Evolutionary conservation across 2,113 vertebrate genomes (phyloP), one percentile per base, ranked within the genome.

Genomic region (Gulo gulo): DNA sequence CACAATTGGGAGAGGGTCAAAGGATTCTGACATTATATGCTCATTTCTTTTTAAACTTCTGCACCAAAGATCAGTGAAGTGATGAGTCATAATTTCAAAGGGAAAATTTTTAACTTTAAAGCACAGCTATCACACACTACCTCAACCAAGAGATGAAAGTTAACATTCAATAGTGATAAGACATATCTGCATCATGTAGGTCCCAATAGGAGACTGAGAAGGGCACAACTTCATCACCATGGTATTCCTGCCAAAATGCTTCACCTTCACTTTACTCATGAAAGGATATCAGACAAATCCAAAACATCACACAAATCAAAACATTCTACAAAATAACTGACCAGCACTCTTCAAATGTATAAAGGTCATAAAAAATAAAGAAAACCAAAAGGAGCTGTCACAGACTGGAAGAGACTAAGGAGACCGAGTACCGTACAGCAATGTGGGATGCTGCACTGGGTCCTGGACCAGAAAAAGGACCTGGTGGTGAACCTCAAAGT

Each of bases 151-250:
- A 63, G 71, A n/a, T 26, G n/a, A 13, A 45, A 50, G 47, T 42
- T 67, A 36, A 78, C 18, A 1, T 24, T 39, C 36, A 20, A 31
- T n/a, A 85, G 47, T 34, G 21, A 26, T 24, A 79, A 55, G 57
- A 90, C 16, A 6, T 14, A 26, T 7, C 45, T 0, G 13, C 1
- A 14, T 63, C 61, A n/a, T 0, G 0, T 4, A 15, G 1, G 10
- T 12, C 61, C 91, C 6, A 29, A 3, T 12, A 12, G 0, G 6
- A 61, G 8, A 61, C 23, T 23, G 34, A 55, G 26, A 71, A 20
- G 7, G 21, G 39, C 34, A 21, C 31, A 20, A 47, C 4, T 14
- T 65, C 84, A 55, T 26, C 34, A 4, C 50, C 24, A 21, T 0
- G 50, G 11, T 47, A 2, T 20, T 74, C 57, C 15, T 20, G 24